phyloP scores from a whole-genome alignment of 2,797 vertebrate genomes.

The Pagetopsis macropterus region DNA sequence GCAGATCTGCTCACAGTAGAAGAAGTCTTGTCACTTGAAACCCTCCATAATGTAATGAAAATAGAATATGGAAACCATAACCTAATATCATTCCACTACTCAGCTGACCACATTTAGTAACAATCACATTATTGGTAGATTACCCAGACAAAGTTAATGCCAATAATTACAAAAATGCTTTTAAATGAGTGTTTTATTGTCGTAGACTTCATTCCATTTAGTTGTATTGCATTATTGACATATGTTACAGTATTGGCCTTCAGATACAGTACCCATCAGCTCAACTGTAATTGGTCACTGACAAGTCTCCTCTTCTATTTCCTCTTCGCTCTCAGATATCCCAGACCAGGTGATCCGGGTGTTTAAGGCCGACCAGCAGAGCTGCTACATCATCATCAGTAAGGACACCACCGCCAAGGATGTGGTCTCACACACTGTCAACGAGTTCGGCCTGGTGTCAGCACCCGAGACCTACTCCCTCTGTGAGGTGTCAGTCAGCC shows the following conservation, averaged over 20 bases:
- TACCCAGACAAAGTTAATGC: slow-evolving; percentile 17
- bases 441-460: slow-evolving; percentile 90
- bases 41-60: slow-evolving; percentile 9
- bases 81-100: not conserved
- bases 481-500: slow-evolving; percentile 95
- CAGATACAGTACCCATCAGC: not conserved
- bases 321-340: slow-evolving; percentile 83
- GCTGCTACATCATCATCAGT: slow-evolving; percentile 98
- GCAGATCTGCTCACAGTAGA: not conserved
- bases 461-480: slow-evolving; percentile 90
- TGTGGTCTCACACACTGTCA: slow-evolving; percentile 90
- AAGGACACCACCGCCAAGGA: slow-evolving; percentile 97
- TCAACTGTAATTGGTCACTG: not conserved
- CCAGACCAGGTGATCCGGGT: slow-evolving; percentile 97
- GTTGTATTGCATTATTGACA: slow-evolving; percentile 11
- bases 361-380: slow-evolving; percentile 97
- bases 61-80: slow-evolving; percentile 9
- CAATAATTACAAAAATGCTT: not conserved
- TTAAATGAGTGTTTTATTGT: slow-evolving; percentile 4
- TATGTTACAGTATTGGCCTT: not conserved
- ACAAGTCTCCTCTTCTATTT: slow-evolving; percentile 5
- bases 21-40: slow-evolving; percentile 1
- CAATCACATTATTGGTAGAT: slow-evolving; percentile 2
- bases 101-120: not conserved
- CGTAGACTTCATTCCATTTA: not conserved